Conservation (phyloP, 2,113 vertebrate genomes). For the Aspidoscelis tigris region DNA sequence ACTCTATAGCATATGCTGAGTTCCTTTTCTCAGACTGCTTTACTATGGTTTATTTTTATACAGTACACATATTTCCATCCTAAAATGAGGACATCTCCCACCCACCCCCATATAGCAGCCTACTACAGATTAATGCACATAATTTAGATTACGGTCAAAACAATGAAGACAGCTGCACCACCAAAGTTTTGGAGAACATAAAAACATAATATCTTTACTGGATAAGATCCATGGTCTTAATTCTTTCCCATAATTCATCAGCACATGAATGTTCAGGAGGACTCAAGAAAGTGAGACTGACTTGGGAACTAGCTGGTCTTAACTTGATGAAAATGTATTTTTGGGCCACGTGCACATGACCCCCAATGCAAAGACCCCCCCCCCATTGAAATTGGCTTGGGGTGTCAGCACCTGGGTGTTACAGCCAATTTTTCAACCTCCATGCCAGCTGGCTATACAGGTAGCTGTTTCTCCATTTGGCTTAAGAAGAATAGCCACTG, state of each 20-base stretch:
- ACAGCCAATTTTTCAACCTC: too few relatives aligned
- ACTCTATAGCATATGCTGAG: background rate
- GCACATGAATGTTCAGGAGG: background rate
- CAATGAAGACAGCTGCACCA: background rate
- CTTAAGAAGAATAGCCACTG: too few relatives aligned
- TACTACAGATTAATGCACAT: background rate
- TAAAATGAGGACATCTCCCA: background rate
- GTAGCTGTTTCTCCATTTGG: too few relatives aligned
- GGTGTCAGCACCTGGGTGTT: background rate
- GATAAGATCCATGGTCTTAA: background rate
- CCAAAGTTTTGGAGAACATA: background rate
- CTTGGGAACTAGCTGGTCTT: background rate
- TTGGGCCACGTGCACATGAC: background rate
- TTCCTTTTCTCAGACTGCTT: background rate
- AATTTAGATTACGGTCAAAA: background rate
- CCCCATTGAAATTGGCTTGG: too few relatives aligned
- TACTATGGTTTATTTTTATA: background rate
- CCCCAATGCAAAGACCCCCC: too few relatives aligned
- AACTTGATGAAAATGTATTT: conserved; percentile 1
- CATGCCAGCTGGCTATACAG: too few relatives aligned
- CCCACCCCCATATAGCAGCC: background rate
- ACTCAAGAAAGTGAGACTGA: background rate
- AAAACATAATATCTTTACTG: background rate
- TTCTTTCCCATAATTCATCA: background rate
- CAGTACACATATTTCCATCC: background rate